A percentile compares a stretch with the other conserved stretches of the same genome.
These are phyloP conservation scores for Enteromius anoplus DNA, from an alignment of 2,797 vertebrate species.

Conservation along the genomic window DNA sequence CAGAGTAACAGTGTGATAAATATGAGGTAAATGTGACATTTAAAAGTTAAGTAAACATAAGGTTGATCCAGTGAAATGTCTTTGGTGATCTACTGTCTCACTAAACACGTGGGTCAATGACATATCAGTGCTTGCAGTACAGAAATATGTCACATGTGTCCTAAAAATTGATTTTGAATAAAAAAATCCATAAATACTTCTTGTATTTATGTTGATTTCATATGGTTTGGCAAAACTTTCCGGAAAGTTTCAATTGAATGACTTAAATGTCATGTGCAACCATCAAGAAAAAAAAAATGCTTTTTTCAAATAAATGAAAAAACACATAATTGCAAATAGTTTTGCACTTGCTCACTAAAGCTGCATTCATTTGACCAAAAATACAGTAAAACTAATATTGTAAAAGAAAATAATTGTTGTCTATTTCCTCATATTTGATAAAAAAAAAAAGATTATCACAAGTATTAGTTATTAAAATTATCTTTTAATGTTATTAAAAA, in stretches of 20 bases:
- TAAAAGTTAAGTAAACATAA: background rate
- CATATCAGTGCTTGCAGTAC: background rate
- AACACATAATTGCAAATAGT: background rate
- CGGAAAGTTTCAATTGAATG: background rate
- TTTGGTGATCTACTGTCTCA: background rate
- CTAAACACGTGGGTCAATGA: background rate
- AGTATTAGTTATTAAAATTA: too few species aligned
- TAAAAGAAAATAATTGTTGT: background rate
- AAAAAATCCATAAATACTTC: background rate
- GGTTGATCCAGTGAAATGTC: background rate
- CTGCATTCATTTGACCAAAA: background rate
- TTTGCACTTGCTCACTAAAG: background rate
- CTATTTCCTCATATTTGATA: background rate
- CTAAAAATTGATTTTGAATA: background rate
- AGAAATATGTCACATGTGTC: background rate
- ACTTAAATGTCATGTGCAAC: background rate
- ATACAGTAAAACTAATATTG: constrained; percentile 1
- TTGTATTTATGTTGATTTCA: background rate
- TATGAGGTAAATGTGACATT: constrained; percentile 5
- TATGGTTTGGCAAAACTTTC: background rate
- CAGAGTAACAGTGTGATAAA: background rate
- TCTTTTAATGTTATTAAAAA: too few species aligned
- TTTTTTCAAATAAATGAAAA: background rate
- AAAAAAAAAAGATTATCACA: background rate
- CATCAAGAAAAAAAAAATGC: background rate